These are phyloP conservation scores for Calidris pygmaea DNA, from an alignment of 2,113 vertebrate species.

Conservation along the genomic window DNA sequence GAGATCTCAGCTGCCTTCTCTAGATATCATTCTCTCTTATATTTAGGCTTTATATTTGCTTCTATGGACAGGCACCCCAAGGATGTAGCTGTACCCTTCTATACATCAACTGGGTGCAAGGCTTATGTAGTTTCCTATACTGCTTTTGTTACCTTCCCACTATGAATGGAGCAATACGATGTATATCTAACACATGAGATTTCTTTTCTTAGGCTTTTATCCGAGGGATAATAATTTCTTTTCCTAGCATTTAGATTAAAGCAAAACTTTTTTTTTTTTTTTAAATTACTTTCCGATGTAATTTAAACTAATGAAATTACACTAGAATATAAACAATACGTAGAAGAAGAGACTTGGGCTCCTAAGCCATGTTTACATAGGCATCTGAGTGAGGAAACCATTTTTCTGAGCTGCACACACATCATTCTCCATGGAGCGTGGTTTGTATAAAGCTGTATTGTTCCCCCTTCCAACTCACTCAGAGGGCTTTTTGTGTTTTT, in stretches of 20 bases:
- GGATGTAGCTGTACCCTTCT: not conserved
- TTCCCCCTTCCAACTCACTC: not conserved
- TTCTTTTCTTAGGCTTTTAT: not conserved
- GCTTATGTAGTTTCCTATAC: not conserved
- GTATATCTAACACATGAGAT: not conserved
- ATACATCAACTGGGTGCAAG: not conserved
- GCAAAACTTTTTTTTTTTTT: not conserved
- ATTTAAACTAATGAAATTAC: not conserved
- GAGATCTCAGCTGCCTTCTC: not conserved
- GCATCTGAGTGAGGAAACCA: not conserved
- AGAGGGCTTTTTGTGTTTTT: not conserved
- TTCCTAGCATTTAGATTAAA: not conserved
- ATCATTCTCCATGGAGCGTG: not conserved
- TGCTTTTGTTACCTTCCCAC: not conserved
- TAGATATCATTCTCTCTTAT: not conserved
- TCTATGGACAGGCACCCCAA: not conserved
- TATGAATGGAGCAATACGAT: not conserved
- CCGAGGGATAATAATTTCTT: not conserved
- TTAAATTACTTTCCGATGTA: not conserved
- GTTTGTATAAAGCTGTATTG: constrained; percentile 27
- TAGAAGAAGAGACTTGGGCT: not conserved
- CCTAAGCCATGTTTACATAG: not conserved
- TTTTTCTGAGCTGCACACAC: not conserved
- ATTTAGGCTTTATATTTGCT: not conserved
- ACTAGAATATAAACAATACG: not conserved